Conservation (phyloP, 2,888 invertebrate species). For the Agrotis clavis region DNA sequence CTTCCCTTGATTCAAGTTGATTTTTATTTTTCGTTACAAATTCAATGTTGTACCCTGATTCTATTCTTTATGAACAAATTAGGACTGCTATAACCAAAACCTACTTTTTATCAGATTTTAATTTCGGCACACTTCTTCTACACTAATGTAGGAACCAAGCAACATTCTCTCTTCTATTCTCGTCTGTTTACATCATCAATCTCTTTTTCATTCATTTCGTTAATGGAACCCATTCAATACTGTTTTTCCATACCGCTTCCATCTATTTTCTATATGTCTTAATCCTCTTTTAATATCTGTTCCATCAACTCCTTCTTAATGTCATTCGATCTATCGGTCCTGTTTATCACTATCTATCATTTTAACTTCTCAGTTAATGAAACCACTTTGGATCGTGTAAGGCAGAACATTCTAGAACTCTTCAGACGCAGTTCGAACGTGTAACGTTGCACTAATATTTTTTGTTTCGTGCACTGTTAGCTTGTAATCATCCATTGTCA, state of each 20-base stretch:
- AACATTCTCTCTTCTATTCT: not conserved
- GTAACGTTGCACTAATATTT: slow-evolving; percentile 42
- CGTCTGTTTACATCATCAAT: not conserved
- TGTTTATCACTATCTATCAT: not conserved
- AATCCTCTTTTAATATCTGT: not conserved
- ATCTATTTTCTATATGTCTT: not conserved
- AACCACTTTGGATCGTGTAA: slow-evolving; percentile 8
- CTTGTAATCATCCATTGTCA: slow-evolving; percentile 51
- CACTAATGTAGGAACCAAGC: too few species aligned
- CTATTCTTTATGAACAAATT: not conserved
- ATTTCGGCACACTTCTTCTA: too few species aligned
- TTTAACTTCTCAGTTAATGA: not conserved
- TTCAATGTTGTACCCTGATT: too few species aligned
- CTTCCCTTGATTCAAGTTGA: not conserved
- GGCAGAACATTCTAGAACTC: slow-evolving; percentile 38
- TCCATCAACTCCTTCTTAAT: not conserved
- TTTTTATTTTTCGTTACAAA: not conserved
- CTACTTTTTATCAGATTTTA: not conserved
- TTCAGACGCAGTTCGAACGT: not conserved
- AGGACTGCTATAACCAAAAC: not conserved
- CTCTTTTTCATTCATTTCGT: not conserved
- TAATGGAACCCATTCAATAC: too few species aligned
- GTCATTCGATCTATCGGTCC: not conserved
- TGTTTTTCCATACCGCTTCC: not conserved
- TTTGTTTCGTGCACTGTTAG: slow-evolving; percentile 40